A percentile compares a stretch with the other conserved stretches of the same genome.
These are phyloP conservation scores for Ophthalmolycus amberensis DNA, from an alignment of 2,113 vertebrate genomes.

Conservation along the genomic window DNA sequence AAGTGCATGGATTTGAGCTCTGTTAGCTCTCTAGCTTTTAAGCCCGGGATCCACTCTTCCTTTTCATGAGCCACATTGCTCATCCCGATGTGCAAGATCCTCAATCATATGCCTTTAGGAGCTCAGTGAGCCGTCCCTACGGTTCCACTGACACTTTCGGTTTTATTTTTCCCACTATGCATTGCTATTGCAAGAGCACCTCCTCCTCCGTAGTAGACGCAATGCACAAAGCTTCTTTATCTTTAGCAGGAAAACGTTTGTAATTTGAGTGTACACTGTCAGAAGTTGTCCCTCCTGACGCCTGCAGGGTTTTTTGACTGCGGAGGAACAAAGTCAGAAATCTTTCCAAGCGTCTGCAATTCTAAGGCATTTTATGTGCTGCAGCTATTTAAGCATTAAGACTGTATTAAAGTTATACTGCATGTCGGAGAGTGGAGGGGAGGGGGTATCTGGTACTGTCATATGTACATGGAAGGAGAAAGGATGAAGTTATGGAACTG, in stretches of 20 bases:
- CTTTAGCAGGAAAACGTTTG: neutral
- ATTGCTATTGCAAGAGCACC: neutral
- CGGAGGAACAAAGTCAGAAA: neutral
- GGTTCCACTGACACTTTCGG: neutral
- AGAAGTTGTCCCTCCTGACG: neutral
- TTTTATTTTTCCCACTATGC: neutral
- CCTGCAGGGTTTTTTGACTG: neutral
- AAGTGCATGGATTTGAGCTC: neutral
- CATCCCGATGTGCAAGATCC: neutral
- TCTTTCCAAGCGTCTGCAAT: too few relatives aligned
- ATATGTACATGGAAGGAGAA: neutral
- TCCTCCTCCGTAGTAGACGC: neutral
- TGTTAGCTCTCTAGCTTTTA: neutral
- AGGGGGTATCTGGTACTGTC: constrained; percentile 3
- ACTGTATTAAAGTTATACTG: neutral
- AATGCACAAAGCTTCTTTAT: neutral
- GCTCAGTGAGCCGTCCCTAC: neutral
- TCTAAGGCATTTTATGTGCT: constrained; percentile 1
- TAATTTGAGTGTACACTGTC: neutral
- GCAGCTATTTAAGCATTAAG: neutral
- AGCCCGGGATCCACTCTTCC: neutral
- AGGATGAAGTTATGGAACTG: neutral
- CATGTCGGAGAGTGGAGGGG: too few relatives aligned
- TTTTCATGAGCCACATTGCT: neutral
- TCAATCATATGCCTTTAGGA: neutral